A percentile compares a stretch with the other conserved stretches of the same genome.
These are phyloP conservation scores for Muscidifurax raptorellus DNA, from an alignment of 1,140 invertebrate genomes.

Conservation along the genomic window DNA sequence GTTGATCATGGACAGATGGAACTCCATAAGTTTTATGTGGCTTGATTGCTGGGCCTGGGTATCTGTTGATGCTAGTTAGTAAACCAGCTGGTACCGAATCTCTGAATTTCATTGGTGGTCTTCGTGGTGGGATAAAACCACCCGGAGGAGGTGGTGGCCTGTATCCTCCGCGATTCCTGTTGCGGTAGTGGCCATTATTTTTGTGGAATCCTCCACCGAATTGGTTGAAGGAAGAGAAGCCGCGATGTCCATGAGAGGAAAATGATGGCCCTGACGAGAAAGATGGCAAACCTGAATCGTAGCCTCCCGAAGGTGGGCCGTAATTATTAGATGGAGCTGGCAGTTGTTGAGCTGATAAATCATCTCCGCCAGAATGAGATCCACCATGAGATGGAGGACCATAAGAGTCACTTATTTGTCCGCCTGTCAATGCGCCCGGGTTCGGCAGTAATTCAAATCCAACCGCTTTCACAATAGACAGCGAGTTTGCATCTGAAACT, in stretches of 20 bases:
- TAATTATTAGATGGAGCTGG: slow-evolving; percentile 52
- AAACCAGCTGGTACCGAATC: slow-evolving; percentile 82
- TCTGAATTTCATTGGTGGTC: slow-evolving; percentile 77
- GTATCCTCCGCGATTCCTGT: slow-evolving; percentile 60
- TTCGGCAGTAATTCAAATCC: slow-evolving; percentile 73
- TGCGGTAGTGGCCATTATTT: slow-evolving; percentile 73
- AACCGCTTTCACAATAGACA: slow-evolving; percentile 72
- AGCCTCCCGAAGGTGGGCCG: slow-evolving; percentile 23
- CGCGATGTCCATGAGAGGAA: slow-evolving; percentile 75
- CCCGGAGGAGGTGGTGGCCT: slow-evolving; percentile 70
- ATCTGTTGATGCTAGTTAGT: slow-evolving; percentile 73
- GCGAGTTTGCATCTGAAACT: slow-evolving; percentile 58
- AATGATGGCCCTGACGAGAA: slow-evolving; percentile 74
- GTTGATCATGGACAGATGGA: slow-evolving; percentile 58
- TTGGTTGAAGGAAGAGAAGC: slow-evolving; percentile 56
- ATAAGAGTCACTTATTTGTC: slow-evolving; percentile 67
- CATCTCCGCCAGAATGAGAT: slow-evolving; percentile 46
- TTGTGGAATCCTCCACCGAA: slow-evolving; percentile 54
- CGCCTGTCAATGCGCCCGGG: slow-evolving; percentile 47
- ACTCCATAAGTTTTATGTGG: slow-evolving; percentile 61
- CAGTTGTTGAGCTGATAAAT: slow-evolving; percentile 61
- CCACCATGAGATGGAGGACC: slow-evolving; percentile 64
- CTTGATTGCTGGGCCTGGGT: slow-evolving; percentile 68
- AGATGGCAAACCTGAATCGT: slow-evolving; percentile 58
- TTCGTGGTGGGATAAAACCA: slow-evolving; percentile 69